Conservation (phyloP, 2,888 invertebrate species). For the Xestia ashworthii region DNA sequence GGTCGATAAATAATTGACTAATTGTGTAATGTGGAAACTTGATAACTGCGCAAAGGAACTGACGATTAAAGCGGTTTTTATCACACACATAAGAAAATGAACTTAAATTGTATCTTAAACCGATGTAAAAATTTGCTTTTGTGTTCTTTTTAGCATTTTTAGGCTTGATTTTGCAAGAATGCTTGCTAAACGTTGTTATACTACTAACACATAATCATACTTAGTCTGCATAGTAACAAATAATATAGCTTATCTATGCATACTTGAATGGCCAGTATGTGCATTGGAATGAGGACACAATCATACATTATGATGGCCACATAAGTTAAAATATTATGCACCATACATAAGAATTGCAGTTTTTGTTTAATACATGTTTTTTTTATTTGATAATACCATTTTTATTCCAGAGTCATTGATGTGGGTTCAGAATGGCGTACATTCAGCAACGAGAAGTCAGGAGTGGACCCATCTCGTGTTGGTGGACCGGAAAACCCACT, state of each 20-base stretch:
- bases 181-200: not conserved
- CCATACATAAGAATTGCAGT: not conserved
- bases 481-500: constrained; percentile 99
- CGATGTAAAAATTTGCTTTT: not conserved
- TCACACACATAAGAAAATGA: constrained; percentile 12
- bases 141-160: not conserved
- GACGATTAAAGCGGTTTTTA: constrained; percentile 48
- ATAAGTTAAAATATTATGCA: not conserved
- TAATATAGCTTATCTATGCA: constrained; percentile 45
- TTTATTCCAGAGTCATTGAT: constrained; percentile 96
- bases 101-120: not conserved
- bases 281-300: constrained; percentile 18
- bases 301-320: not conserved
- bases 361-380: not conserved
- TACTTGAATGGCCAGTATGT: constrained; percentile 4
- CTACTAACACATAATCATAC: not conserved
- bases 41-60: constrained; percentile 61
- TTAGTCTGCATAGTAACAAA: constrained; percentile 11
- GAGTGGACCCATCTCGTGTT: constrained; percentile 99
- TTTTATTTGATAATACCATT: constrained; percentile 1
- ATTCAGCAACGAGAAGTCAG: constrained; percentile 99
- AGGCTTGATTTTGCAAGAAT: not conserved
- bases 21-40: constrained; percentile 70
- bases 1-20: constrained; percentile 70
- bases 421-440: constrained; percentile 99